phyloP scores from a whole-genome alignment of 1,140 invertebrate genomes.

The Procambarus virginalis region DNA sequence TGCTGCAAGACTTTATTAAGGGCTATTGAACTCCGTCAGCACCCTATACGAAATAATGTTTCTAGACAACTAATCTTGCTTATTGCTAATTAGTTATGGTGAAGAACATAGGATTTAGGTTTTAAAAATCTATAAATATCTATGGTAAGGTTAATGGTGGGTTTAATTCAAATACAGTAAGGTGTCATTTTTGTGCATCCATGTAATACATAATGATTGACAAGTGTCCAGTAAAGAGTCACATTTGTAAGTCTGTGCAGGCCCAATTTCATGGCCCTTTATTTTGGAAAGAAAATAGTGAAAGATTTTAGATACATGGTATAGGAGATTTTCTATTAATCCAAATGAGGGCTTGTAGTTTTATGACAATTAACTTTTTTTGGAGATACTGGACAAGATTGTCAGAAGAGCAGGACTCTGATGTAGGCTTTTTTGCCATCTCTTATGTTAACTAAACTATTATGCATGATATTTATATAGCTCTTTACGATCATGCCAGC shows the following conservation, averaged over 20 bases:
- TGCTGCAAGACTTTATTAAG: slow-evolving; percentile 25
- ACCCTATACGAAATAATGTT: slow-evolving; percentile 2
- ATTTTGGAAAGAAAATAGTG: slow-evolving; percentile 15
- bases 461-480: slow-evolving; percentile 32
- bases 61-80: slow-evolving; percentile 43
- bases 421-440: slow-evolving; percentile 48
- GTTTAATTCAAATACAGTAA: not conserved
- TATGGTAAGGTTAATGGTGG: not conserved
- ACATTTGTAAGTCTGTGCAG: slow-evolving; percentile 20
- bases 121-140: not conserved
- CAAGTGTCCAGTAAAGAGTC: slow-evolving; percentile 24
- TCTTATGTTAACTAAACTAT: slow-evolving; percentile 12
- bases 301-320: slow-evolving; percentile 48
- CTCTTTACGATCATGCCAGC: slow-evolving; percentile 6
- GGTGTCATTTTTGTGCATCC: slow-evolving; percentile 4
- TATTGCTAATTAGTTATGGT: slow-evolving; percentile 56
- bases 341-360: slow-evolving; percentile 16
- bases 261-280: slow-evolving; percentile 27
- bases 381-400: slow-evolving; percentile 38
- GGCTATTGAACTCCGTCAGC: not conserved
- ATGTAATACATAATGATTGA: slow-evolving; percentile 4
- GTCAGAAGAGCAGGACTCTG: slow-evolving; percentile 61
- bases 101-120: not conserved
- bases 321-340: slow-evolving; percentile 40
- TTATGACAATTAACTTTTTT: slow-evolving; percentile 41